Evolutionary conservation across 2,113 vertebrate species (phyloP).

Genomic region (Calidris pugnax): DNA sequence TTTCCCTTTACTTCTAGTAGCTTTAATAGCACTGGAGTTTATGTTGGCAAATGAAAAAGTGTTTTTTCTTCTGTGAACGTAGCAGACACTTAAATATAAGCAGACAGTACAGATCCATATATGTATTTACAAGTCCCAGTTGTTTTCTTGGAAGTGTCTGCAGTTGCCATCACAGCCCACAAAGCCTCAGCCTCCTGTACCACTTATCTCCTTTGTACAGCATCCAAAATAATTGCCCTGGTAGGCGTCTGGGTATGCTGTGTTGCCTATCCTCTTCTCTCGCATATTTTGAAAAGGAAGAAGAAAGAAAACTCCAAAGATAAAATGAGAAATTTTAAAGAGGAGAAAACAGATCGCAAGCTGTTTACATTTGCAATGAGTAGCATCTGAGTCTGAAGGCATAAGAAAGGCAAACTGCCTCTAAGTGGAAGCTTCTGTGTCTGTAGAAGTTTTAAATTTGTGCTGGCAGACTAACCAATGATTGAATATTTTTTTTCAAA

Average conservation of each 20-base stretch:
- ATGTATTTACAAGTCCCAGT: background rate
- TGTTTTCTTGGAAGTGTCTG: background rate
- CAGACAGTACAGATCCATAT: background rate
- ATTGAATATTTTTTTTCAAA: background rate
- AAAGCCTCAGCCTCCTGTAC: background rate
- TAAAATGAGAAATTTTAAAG: background rate
- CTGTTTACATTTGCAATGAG: background rate
- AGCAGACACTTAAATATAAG: background rate
- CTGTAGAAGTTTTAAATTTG: background rate
- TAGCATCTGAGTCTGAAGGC: background rate
- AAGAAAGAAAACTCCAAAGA: background rate
- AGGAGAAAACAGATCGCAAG: background rate
- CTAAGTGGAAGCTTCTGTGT: background rate
- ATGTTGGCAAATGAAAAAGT: background rate
- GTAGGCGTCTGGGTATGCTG: background rate
- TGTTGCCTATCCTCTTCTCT: background rate
- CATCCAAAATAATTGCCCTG: background rate
- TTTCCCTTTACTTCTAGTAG: background rate
- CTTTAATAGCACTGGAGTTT: background rate
- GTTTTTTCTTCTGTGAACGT: background rate
- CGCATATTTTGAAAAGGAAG: background rate
- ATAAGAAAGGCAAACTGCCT: background rate
- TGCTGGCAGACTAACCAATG: background rate
- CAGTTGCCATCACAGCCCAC: background rate
- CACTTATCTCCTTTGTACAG: rapidly evolving